These are phyloP conservation scores for Stomatorhinus walkeri DNA, from an alignment of 2,797 vertebrate species.

Conservation along the genomic window DNA sequence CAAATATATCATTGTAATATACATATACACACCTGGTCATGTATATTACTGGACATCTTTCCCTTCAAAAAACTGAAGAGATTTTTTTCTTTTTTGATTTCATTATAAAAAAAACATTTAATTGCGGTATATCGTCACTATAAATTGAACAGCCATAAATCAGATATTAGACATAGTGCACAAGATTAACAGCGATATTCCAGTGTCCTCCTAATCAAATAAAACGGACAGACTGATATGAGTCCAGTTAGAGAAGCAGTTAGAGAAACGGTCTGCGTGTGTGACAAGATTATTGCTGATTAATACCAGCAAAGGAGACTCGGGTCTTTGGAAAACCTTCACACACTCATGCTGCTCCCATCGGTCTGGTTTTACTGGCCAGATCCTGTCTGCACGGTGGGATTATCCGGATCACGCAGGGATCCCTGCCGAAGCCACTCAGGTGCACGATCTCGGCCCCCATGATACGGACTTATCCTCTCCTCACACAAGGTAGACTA, in stretches of 20 bases:
- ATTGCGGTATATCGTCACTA: neutral
- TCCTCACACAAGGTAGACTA: neutral
- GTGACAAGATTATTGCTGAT: neutral
- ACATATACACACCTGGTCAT: neutral
- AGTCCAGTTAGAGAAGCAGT: neutral
- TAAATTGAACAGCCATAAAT: neutral
- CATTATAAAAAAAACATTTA: neutral
- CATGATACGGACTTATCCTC: neutral
- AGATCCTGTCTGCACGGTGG: neutral
- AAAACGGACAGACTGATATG: neutral
- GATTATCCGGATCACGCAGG: neutral
- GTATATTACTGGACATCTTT: neutral
- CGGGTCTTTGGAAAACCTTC: neutral
- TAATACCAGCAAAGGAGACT: neutral
- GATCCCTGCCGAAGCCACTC: neutral
- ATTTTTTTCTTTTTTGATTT: neutral
- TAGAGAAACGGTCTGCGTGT: neutral
- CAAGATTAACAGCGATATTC: neutral
- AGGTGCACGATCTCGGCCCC: neutral
- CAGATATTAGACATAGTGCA: neutral
- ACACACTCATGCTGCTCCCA: neutral
- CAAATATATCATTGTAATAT: neutral
- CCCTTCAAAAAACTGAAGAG: conserved; percentile 12
- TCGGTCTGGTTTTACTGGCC: conserved; percentile 1
- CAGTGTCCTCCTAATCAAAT: neutral